Conservation (phyloP, 1,140 invertebrate species). For the Drosophila watanabei region DNA sequence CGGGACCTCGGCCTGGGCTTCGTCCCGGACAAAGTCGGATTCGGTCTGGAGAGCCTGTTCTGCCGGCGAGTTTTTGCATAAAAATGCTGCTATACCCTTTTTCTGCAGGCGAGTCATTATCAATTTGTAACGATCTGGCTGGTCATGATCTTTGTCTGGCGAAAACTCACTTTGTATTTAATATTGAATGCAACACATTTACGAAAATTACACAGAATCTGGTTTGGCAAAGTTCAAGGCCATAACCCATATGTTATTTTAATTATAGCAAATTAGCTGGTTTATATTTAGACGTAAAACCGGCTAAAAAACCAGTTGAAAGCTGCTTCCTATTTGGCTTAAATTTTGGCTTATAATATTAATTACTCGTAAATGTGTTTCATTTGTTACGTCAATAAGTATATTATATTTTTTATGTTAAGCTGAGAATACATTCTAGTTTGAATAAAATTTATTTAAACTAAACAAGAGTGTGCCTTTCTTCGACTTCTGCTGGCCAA, state of each 20-base stretch:
- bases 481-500: constrained; percentile 14
- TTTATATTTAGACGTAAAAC: constrained; percentile 17
- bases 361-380: neutral
- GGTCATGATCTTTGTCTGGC: constrained; percentile 5
- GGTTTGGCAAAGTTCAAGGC: constrained; percentile 29
- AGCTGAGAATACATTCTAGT: neutral
- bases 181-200: constrained; percentile 2
- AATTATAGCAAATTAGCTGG: constrained; percentile 20
- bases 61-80: constrained; percentile 72
- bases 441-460: neutral
- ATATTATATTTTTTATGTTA: neutral
- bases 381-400: neutral
- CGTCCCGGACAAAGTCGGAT: constrained; percentile 23
- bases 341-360: constrained; percentile 1
- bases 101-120: constrained; percentile 24
- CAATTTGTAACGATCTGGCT: constrained; percentile 19
- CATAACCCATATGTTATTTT: constrained; percentile 32
- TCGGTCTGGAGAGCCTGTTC: constrained; percentile 59
- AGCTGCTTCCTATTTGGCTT: constrained; percentile 29
- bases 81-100: constrained; percentile 39
- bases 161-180: neutral
- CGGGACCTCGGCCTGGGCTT: constrained; percentile 13
- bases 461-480: constrained; percentile 4
- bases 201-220: constrained; percentile 13
- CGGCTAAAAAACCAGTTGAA: constrained; percentile 9